Evolutionary conservation across 2,797 vertebrate species (phyloP), one percentile per base, ranked within the genome.

Genomic region (Darevskia nairensis): DNA sequence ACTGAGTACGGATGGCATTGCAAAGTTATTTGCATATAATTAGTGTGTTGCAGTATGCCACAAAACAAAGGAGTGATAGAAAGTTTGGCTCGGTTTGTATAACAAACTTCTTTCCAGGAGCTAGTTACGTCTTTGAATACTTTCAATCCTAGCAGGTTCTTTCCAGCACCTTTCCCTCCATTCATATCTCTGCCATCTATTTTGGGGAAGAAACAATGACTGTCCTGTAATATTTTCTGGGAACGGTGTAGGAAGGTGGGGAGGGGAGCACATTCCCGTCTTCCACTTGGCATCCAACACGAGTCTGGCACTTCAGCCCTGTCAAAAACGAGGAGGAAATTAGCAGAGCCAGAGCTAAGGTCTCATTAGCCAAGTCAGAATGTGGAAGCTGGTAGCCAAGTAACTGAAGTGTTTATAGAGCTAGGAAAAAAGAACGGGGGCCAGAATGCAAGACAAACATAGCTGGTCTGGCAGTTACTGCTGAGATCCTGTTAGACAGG

Each of bases 251-350:
- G 71, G 23, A 50, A 66, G 44, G 41, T 76, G 41, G 71, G 23
- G 35, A 66, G 44, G 41, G 41, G 59, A 23, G 50, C 27, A 69
- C 7, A 50, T 89, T 85, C 39, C n/a, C 69, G 41, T 75, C 77
- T 85, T 89, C 78, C 41, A 66, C 68, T 85, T 89, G 83, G 83
- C 78, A 85, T 55, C 39, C 59, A 50, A 41, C 55, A 75, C 9
- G 55, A 64, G 21, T 82, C 86, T 87, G 86, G 80, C 86, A 82
- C 79, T 82, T 87, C 86, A 82, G 29, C 41, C 27, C 39, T 87
- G 11, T 87, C 55, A 82, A 81, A 82, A 87, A 74, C 13, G 21
- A 64, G 23, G 32, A 80, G 69, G 88, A 89, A 89, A 85, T 85
- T 80, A 66, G 27, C 50, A 41, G 55, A 85, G 78, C 59, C 32